Evolutionary conservation across 2,888 invertebrate genomes (phyloP), one percentile per base, ranked within the genome.

Genomic region (Noctua comes): DNA sequence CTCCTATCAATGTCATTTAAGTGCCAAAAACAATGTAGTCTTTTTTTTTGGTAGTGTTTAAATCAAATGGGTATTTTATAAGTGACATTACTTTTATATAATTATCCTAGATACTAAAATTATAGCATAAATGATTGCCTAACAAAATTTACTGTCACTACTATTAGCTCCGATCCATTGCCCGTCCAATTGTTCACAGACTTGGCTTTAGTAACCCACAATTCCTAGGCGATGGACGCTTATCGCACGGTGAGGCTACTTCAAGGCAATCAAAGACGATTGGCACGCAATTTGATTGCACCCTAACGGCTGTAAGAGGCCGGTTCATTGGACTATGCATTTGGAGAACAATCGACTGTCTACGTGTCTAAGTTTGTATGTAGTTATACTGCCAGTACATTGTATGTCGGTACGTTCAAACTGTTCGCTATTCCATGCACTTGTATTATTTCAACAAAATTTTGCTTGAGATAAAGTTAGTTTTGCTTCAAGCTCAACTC

Each of bases 191-290:
- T 79, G 72, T 75, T 76, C 73, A 66, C 72, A 75, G 64, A 5
- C 40, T 79, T 69, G 81, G 82, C 79, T 73, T 84, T 72, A 84
- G 68, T 13, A 40, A 8, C 24, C 68, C 40, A 51, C 76, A 79
- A 77, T 79, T 48, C 74, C 46, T 74, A 65, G 43, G 2, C n/a
- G 8, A n/a, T 43, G 16, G n/a, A 16, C 46, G 18, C 40, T 36
- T 51, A 82, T 75, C 75, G 51, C 83, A 70, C n/a, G n/a, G 65
- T 21, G 46, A 59, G 62, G 54, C 76, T 75, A 76, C 77, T 79
- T 68, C 73, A 68, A 74, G 69, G 64, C 85, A 78, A 87, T 87
- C 82, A 80, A 65, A 82, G 75, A 62, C 76, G 66, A 88, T 86
- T 84, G 77, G 65, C 64, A 84, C 46, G 81, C 84, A 77, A 78